Evolutionary conservation across 37 sponge, comb jelly and placozoan species (phyloP), one percentile per base, ranked within the genome.

Genomic region (Dysidea cf. avara): DNA sequence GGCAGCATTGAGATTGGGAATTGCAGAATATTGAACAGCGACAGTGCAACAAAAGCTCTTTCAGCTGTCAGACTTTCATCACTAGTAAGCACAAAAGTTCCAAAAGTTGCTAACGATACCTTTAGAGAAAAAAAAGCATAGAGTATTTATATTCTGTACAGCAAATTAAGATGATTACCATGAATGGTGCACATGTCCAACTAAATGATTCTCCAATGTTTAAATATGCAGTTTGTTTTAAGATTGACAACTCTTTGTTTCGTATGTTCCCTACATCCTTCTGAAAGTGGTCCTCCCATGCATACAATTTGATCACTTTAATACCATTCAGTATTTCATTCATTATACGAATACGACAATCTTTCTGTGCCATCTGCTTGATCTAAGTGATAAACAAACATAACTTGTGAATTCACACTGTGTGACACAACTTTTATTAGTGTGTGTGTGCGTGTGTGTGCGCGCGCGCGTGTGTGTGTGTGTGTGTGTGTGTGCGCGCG

Each of bases 241-340:
- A 53, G 28, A 85, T 71, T 17, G 54, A 68, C 76, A 98, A 59
- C 47, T 98, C 99, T 18, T 74, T 39, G 4, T 57, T 46, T 26
- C 99, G 77, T 31, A 98, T 82, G 20, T 43, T 76, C 64, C 68
- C 60, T 22, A 98, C 76, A 38, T 71, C 69, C 24, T 69, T 63
- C 68, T 79, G 67, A 61, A 85, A 87, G 47, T 84, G 79, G 21
- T 72, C 67, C 81, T 98, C 99, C 99, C 99, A 98, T 0, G 96
- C 95, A 74, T 98, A 92, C 65, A 98, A 73, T 61, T 98, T 98
- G 68, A 98, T 95, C 53, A 98, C 99, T 43, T 9, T 96, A 29
- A 96, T 91, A 9, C 96, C 96, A 71, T 96, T 91, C 28, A 96
- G 61, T 14, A 96, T 61, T 47, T 96, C 96, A 58, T 88, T 96